Conservation (phyloP, 2,113 vertebrate genomes). For the Anolis carolinensis region DNA sequence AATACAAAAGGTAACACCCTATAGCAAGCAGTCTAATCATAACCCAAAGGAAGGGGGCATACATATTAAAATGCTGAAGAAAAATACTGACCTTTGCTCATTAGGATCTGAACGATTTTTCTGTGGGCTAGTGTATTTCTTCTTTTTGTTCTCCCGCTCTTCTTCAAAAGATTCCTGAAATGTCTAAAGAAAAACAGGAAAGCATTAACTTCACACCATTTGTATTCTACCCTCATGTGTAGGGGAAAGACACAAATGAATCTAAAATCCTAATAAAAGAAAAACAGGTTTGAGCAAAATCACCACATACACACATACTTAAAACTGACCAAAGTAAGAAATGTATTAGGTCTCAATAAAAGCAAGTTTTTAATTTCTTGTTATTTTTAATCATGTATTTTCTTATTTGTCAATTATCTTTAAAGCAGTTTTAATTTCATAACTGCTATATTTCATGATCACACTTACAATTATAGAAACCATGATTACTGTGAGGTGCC, state of each 20-base stretch:
- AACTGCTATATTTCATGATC: neutral
- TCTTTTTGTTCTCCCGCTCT: slow-evolving; percentile 88
- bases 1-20: neutral
- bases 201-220: slow-evolving; percentile 1
- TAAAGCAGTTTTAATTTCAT: neutral
- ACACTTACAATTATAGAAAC: neutral
- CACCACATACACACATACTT: too few species aligned
- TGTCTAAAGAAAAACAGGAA: slow-evolving; percentile 67
- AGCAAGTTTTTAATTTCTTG: too few species aligned
- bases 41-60: slow-evolving; percentile 7
- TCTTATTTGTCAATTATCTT: too few species aligned
- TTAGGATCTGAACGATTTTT: slow-evolving; percentile 88
- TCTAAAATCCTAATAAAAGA: neutral
- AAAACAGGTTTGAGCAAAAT: neutral
- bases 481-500: neutral
- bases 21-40: neutral
- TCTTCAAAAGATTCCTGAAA: slow-evolving; percentile 86
- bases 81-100: slow-evolving; percentile 85
- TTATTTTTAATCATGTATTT: too few species aligned
- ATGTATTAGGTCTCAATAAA: neutral
- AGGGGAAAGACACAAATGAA: neutral
- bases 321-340: neutral
- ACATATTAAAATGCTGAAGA: slow-evolving; percentile 39
- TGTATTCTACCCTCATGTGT: too few species aligned
- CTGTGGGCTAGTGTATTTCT: slow-evolving; percentile 90